These are phyloP conservation scores for Hypocryptadius cinnamomeus DNA, from an alignment of 2,113 vertebrate genomes.

Conservation along the genomic window DNA sequence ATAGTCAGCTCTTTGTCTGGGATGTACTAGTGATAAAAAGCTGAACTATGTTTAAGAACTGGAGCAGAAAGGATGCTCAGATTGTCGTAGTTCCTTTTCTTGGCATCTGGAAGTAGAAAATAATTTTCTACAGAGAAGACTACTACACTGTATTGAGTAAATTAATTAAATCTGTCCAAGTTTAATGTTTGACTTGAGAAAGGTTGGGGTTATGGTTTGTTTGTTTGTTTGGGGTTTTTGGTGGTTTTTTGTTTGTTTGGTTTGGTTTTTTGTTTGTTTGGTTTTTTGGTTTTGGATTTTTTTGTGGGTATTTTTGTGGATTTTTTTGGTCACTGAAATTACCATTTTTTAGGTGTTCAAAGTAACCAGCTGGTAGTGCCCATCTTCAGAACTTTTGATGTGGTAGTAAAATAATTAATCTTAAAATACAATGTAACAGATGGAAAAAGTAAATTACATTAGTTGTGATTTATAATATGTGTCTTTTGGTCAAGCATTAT, in stretches of 20 bases:
- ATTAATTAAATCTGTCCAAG: neutral
- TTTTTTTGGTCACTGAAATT: neutral
- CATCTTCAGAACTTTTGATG: neutral
- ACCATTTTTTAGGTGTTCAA: neutral
- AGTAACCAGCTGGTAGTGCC: neutral
- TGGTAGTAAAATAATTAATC: neutral
- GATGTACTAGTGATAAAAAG: neutral
- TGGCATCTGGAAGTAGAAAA: neutral
- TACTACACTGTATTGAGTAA: neutral
- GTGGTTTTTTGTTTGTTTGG: neutral
- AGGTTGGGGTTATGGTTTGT: neutral
- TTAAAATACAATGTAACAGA: neutral
- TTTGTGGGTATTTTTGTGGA: neutral
- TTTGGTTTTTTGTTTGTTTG: neutral
- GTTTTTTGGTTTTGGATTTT: rapidly evolving
- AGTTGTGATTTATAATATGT: neutral
- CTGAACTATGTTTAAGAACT: neutral
- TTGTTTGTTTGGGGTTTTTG: neutral
- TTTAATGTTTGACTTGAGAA: neutral
- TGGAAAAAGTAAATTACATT: neutral
- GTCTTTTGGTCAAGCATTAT: neutral
- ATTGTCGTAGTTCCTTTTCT: neutral
- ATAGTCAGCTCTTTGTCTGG: neutral
- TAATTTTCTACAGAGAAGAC: neutral
- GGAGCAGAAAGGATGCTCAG: neutral